Base-by-base conservation (phyloP, 2,888 invertebrate genomes). In the Pheosia gnoma region DNA sequence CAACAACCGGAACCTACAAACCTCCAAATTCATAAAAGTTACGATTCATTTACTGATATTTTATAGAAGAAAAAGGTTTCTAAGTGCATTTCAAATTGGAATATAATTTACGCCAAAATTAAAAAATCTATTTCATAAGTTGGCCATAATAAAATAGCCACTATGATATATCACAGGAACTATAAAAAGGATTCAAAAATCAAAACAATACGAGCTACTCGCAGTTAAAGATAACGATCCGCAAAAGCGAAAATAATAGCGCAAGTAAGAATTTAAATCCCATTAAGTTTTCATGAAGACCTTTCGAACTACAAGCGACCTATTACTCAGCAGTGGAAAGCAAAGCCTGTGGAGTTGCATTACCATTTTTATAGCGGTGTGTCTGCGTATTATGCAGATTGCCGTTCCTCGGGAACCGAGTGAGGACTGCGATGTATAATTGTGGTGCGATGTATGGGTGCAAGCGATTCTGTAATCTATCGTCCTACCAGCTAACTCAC, bases 291-390 rank as follows among this genome's bases (percentile, higher is more conserved):
- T 65, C 69, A 65, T 65, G 63, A 65, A 67, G 64, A 55, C 67
- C 63, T 62, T 55, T 62, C 56, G 69, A 78, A 55, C 39, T 77
- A 84, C 77, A 77, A 75, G 78, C 80, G 80, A 85, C 84, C 84
- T 83, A 84, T 84, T 85, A 85, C 78, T 76, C 71, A 63, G 73
- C 67, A 74, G 70, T 72, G 77, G 75, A 77, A 78, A 83, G 79
- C 80, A 81, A 79, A 84, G 77, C 75, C 79, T 75, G 80, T 68
- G 62, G 79, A 79, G 80, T 81, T 71, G 82, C 81, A 90, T 91
- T 91, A 89, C 87, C 91, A 91, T 91, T 91, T 91, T 91, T 91
- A 91, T 91, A 89, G 90, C 84, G 74, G 81, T 78, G 87, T 90
- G 88, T 89, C 88, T 86, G 82, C 78, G 86, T 87, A 89, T 90